Evolutionary conservation across 2,797 vertebrate genomes (phyloP), one percentile per base, ranked within the genome.

Genomic region (Geotrypetes seraphini): DNA sequence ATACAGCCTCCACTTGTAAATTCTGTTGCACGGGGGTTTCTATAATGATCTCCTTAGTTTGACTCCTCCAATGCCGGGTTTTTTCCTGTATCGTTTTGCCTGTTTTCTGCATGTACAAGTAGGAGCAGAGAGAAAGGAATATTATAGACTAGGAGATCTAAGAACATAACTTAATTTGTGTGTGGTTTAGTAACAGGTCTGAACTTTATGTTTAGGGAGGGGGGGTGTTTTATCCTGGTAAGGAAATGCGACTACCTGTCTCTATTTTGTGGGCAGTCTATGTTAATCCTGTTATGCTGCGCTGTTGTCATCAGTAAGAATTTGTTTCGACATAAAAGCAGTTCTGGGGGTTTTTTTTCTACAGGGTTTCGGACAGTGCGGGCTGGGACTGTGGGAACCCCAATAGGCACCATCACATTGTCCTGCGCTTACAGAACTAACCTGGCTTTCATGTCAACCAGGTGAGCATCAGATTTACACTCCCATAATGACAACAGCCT

Each of bases 381-480:
- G 18, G 88, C 97, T 16, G 96, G 96, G 8, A 86, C 93, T 7
- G 96, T 98, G n/a, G 92, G 91, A 25, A 99, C 96, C 2, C 96
- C 96, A 1, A 78, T 93, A 5, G 96, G 96, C 41, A 97, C 95
- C 9, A 83, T 99, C 47, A 98, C 91, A 10, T 82, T 99, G 37
- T 96, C 93, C 4, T 97, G 95, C 58, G 96, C 95, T 33, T 99
- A 98, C 60, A 89, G 96, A 73, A 97, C 91, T 51, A 98, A 98
- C 67, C 73, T 99, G 40, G 95, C 96, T 16, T 95, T 99, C 60
- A 97, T 98, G 89, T 97, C 92, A 16, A 93, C 81, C 73, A 93
- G 93, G 94, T 99, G 63, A 76, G 76, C 13, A 8, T 12, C n/a
- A n/a, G n/a, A n/a, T n/a, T n/a, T n/a, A 24, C 10, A 20, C 13